These are phyloP conservation scores for Lutraria lutraria DNA, from an alignment of 2,888 invertebrate species.

Conservation along the genomic window DNA sequence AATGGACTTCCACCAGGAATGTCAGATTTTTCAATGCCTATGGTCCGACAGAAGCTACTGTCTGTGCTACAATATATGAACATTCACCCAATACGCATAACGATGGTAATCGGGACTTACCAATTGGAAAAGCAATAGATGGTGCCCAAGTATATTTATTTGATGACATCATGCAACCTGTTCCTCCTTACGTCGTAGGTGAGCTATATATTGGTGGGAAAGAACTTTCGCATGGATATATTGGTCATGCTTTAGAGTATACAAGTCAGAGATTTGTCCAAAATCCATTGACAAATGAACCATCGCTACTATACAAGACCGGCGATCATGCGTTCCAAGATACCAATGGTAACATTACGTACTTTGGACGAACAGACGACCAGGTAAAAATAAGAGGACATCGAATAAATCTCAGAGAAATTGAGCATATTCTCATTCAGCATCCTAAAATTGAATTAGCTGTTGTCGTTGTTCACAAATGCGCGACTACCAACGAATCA, in stretches of 20 bases:
- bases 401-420: conserved; percentile 94
- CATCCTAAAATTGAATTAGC: conserved; percentile 76
- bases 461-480: conserved; percentile 74
- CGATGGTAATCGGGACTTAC: conserved; percentile 89
- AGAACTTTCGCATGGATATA: conserved; percentile 93
- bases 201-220: conserved; percentile 94
- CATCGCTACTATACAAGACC: conserved; percentile 91
- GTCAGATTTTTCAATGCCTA: conserved; percentile 94
- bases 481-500: conserved; percentile 58
- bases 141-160: conserved; percentile 94
- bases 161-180: conserved; percentile 91
- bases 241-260: conserved; percentile 90
- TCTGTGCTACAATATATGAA: conserved; percentile 94
- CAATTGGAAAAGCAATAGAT: conserved; percentile 93
- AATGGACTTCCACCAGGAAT: conserved; percentile 91
- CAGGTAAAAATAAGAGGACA: conserved; percentile 90
- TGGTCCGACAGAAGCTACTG: conserved; percentile 97
- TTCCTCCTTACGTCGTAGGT: conserved; percentile 92
- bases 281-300: conserved; percentile 65
- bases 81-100: conserved; percentile 87
- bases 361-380: conserved; percentile 94
- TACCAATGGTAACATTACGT: conserved; percentile 90
- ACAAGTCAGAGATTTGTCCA: conserved; percentile 80
- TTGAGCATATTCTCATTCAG: conserved; percentile 88
- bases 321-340: conserved; percentile 93